phyloP scores from a whole-genome alignment of 2,113 vertebrate genomes.

The Calidris pygmaea region DNA sequence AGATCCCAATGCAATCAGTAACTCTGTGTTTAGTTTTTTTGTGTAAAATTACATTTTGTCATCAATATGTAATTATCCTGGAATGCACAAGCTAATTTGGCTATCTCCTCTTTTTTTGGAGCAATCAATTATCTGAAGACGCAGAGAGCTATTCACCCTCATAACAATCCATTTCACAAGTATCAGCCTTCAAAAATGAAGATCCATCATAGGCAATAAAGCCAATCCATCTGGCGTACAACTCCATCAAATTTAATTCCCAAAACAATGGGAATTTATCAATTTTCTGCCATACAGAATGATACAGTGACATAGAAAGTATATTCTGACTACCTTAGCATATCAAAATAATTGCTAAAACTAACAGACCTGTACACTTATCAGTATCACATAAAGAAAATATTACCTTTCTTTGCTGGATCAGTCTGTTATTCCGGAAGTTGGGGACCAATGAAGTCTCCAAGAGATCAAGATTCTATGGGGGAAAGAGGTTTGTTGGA shows the following conservation, averaged over 20 bases:
- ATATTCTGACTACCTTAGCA: not conserved
- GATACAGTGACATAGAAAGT: not conserved
- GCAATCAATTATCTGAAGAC: not conserved
- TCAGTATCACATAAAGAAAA: constrained; percentile 6
- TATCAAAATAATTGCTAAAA: not conserved
- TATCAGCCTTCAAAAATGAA: not conserved
- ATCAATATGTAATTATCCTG: not conserved
- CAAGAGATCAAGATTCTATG: constrained; percentile 30
- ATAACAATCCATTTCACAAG: not conserved
- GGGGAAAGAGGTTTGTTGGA: not conserved
- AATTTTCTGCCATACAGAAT: not conserved
- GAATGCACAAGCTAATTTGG: not conserved
- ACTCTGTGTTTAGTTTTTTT: not conserved
- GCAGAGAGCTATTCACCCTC: not conserved
- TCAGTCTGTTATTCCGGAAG: constrained; percentile 30
- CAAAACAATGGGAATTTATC: not conserved
- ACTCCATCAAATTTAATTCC: not conserved
- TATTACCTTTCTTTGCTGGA: constrained; percentile 48
- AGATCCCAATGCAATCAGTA: not conserved
- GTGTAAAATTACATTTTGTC: not conserved
- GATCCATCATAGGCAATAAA: not conserved
- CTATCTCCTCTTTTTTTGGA: not conserved
- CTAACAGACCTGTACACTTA: not conserved
- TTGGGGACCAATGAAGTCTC: constrained; percentile 34
- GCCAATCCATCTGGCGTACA: not conserved